Evolutionary conservation across 2,113 vertebrate genomes (phyloP).

Genomic region (Macaca mulatta): DNA sequence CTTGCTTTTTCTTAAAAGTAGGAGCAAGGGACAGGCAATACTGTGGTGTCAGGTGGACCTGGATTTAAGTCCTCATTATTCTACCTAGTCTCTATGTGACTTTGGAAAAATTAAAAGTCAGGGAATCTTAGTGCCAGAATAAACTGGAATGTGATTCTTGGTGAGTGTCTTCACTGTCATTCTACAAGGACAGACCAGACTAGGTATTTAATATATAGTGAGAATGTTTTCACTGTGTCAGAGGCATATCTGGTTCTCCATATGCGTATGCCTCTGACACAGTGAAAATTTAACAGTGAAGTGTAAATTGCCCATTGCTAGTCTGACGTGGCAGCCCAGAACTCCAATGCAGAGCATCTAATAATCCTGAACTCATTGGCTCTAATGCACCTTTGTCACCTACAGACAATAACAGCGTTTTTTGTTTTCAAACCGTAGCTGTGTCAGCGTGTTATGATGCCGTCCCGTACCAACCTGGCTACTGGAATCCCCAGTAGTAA

Average conservation of each 20-base stretch:
- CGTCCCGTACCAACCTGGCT: conserved; percentile 87
- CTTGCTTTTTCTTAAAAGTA: background rate
- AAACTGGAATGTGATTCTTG: background rate
- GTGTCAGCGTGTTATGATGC: conserved; percentile 86
- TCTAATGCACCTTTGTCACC: fast-evolving
- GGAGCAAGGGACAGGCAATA: background rate
- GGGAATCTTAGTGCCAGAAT: background rate
- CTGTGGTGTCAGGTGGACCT: background rate
- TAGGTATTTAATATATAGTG: background rate
- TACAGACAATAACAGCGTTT: background rate
- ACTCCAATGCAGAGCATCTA: background rate
- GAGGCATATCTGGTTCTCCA: background rate
- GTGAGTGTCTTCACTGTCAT: background rate
- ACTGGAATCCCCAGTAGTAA: conserved; percentile 88
- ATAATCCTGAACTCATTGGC: background rate
- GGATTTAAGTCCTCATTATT: background rate
- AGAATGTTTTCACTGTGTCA: background rate
- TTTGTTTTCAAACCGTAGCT: conserved; percentile 68
- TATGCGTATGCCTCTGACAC: too few species aligned
- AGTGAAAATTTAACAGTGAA: background rate
- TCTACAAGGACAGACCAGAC: background rate
- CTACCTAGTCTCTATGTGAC: background rate
- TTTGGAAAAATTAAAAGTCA: conserved; percentile 18
- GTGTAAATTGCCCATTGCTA: background rate
- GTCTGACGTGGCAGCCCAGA: background rate